Evolutionary conservation across 2,113 vertebrate genomes (phyloP).

Genomic region (Rhinoderma darwinii): DNA sequence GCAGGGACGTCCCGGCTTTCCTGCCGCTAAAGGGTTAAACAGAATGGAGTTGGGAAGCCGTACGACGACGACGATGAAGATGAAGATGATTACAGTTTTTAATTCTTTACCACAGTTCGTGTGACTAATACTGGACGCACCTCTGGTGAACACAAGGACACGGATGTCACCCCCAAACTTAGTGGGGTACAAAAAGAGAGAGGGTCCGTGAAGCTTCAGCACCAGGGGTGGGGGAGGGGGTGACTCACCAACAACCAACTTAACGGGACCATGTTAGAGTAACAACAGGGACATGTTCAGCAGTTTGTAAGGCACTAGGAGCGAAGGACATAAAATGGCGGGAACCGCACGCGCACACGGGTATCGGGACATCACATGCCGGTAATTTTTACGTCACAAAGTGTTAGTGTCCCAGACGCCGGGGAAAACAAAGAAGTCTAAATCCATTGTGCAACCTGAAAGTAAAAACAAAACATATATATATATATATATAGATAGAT

Average conservation of each 20-base stretch:
- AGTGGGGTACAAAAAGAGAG: background rate
- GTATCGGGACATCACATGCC: slow-evolving; percentile 88
- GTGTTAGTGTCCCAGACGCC: slow-evolving; percentile 85
- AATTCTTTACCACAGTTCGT: background rate
- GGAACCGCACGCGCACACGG: background rate
- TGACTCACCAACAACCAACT: background rate
- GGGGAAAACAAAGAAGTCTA: slow-evolving; percentile 60
- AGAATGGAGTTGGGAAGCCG: background rate
- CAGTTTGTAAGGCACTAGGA: slow-evolving; percentile 99
- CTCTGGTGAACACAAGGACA: too few species aligned
- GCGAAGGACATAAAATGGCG: slow-evolving; percentile 65
- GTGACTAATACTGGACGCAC: background rate
- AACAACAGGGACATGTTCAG: slow-evolving; percentile 70
- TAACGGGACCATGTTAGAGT: background rate
- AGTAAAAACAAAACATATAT: slow-evolving; percentile 34
- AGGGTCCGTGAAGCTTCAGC: background rate
- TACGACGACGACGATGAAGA: background rate
- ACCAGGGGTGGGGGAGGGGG: background rate
- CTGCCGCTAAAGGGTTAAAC: slow-evolving; percentile 7
- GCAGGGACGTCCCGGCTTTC: background rate
- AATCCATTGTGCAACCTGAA: slow-evolving; percentile 55
- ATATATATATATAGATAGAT: background rate
- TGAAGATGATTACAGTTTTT: background rate
- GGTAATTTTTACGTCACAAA: slow-evolving; percentile 81
- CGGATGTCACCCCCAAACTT: background rate